phyloP scores from a whole-genome alignment of 2,113 vertebrate species.

The Rhineura floridana region DNA sequence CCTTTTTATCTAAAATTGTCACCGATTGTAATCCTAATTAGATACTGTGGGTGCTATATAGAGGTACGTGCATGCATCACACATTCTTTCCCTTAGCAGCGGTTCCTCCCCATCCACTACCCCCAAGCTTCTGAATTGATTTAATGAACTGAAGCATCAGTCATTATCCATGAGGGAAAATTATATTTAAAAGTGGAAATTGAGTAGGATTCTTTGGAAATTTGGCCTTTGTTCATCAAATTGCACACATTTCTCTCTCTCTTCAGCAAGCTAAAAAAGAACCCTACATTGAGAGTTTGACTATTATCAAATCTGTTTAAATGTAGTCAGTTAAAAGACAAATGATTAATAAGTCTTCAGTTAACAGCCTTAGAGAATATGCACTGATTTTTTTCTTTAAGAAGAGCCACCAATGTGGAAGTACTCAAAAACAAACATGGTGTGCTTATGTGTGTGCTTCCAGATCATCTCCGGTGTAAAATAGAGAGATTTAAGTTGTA shows the following conservation, averaged over 20 bases:
- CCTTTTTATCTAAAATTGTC: constrained; percentile 33
- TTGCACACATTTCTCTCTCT: not conserved
- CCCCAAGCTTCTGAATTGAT: not conserved
- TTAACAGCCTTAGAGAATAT: not conserved
- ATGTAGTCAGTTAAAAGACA: not conserved
- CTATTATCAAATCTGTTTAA: not conserved
- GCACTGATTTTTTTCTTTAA: not conserved
- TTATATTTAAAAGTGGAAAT: not conserved
- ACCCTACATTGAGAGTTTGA: not conserved
- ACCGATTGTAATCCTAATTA: not conserved
- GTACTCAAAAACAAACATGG: not conserved
- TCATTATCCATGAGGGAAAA: not conserved
- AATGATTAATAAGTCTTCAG: not conserved
- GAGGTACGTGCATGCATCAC: not conserved
- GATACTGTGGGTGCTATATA: not conserved
- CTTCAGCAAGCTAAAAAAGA: not conserved
- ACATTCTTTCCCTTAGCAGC: not conserved
- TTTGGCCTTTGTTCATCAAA: too few relatives aligned
- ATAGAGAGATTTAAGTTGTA: not conserved
- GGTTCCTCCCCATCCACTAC: not conserved
- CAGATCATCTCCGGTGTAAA: not conserved
- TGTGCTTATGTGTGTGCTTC: not conserved
- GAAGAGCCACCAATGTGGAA: not conserved
- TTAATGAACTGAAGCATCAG: not conserved
- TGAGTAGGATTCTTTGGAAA: not conserved